Evolutionary conservation across 2,888 invertebrate genomes (phyloP), one percentile per base, ranked within the genome.

Genomic region (Spilosoma lubricipeda): DNA sequence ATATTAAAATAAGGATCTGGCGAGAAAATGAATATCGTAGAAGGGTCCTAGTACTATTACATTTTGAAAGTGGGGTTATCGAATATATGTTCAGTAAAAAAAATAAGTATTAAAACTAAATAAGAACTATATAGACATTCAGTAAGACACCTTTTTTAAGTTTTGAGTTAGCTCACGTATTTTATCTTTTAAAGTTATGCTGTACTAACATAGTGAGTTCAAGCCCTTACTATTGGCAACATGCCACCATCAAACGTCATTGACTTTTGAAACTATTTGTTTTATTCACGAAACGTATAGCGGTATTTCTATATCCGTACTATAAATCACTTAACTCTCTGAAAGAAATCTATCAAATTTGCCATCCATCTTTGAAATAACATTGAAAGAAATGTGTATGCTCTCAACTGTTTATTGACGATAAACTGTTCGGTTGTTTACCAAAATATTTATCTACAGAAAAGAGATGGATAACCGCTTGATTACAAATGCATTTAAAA

Each of bases 291-390:
- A 72, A 36, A 56, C 59, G 27, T 48, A 48, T 70, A 70, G 66
- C 36, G 77, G 30, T 73, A 36, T 63, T 73, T 76, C 64, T 74
- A 71, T 70, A 74, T 77, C 69, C 45, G 66, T 70, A 30, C 59
- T 64, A 70, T 82, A 81, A 79, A 81, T 77, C 77, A 75, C 56
- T 79, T 74, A 39, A n/a, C 33, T 30, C 69, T 71, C 27, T 36
- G 13, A 39, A 52, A 73, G 65, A 70, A 59, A 59, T 27, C 56
- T 64, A 76, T 70, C 70, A 72, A 59, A 72, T 64, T 66, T n/a
- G 70, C 52, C 73, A 65, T 65, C 45, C 74, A 63, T 73, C 36
- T 13, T 64, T 71, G 64, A 42, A 70, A 56, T 70, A 83, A 74
- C 36, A 56, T 36, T 70, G 27, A 36, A 56, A 56, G 70, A n/a